Percentiles rank a stretch among this genome's conserved stretches.
These are phyloP conservation scores for Stratiomys singularior DNA, from an alignment of 2,888 invertebrate species.

Conservation along the genomic window DNA sequence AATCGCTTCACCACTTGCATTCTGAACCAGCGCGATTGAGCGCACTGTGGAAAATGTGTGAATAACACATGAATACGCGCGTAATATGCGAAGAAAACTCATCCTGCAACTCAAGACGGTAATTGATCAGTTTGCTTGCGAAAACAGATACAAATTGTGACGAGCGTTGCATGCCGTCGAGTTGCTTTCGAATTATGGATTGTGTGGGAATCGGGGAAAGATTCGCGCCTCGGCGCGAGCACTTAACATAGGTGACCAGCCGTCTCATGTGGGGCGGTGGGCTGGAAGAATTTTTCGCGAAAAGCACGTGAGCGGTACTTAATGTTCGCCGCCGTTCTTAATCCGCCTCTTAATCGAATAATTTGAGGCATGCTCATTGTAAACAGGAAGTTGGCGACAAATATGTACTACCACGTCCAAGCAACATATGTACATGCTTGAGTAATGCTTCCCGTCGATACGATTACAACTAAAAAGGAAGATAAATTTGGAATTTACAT, in stretches of 20 bases:
- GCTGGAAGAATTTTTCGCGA: conserved; percentile 23
- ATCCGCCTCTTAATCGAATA: conserved; percentile 32
- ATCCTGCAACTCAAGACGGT: background rate
- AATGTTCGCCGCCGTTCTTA: conserved; percentile 12
- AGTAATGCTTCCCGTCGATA: background rate
- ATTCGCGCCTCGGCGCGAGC: background rate
- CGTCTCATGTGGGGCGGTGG: conserved; percentile 2
- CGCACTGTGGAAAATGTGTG: background rate
- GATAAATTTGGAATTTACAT: background rate
- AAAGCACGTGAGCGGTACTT: conserved; percentile 36
- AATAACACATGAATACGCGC: background rate
- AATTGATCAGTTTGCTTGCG: background rate
- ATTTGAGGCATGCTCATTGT: conserved; percentile 30
- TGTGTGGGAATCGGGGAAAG: background rate
- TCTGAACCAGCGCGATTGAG: background rate
- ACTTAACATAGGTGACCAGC: background rate
- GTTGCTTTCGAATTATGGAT: background rate
- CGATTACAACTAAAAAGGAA: background rate
- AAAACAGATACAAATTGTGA: background rate
- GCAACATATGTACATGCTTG: background rate
- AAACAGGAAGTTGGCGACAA: conserved; percentile 43
- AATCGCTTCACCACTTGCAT: background rate
- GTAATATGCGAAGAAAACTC: background rate
- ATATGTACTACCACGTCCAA: background rate
- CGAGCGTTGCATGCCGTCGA: background rate